Conservation (phyloP, 2,113 vertebrate species). For the Myotis davidii region DNA sequence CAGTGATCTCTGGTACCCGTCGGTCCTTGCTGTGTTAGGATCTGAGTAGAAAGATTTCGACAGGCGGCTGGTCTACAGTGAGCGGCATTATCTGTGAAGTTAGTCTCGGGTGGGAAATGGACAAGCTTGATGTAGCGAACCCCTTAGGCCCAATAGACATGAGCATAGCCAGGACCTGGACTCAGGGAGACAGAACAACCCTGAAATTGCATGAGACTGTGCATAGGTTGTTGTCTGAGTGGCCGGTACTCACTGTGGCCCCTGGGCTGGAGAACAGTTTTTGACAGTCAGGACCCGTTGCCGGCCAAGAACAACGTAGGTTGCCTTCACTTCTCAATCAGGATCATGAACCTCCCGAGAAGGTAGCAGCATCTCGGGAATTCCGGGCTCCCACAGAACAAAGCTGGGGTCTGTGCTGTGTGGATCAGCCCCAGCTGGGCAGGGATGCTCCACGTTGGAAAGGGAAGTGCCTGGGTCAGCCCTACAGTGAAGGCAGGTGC, state of each 20-base stretch:
- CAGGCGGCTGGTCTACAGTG: neutral
- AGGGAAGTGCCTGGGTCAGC: neutral
- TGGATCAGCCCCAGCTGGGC: neutral
- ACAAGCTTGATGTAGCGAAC: neutral
- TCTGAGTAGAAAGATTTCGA: neutral
- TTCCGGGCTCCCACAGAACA: neutral
- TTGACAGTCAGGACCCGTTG: neutral
- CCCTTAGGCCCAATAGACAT: neutral
- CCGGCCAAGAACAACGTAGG: neutral
- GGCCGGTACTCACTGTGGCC: neutral
- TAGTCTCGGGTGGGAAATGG: neutral
- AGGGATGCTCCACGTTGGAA: neutral
- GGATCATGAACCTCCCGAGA: neutral
- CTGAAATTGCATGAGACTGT: neutral
- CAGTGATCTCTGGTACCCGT: rapidly evolving
- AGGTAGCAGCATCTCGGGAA: neutral
- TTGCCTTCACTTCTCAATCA: neutral
- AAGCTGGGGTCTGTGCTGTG: neutral
- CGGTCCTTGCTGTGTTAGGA: neutral
- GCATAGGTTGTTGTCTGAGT: neutral
- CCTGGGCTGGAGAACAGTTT: neutral
- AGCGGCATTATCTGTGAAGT: no score
- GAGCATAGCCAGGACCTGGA: neutral
- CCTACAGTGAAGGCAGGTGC: neutral
- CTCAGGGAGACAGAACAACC: rapidly evolving